Conservation (phyloP, 2,113 vertebrate genomes). For the Rhinoderma darwinii region DNA sequence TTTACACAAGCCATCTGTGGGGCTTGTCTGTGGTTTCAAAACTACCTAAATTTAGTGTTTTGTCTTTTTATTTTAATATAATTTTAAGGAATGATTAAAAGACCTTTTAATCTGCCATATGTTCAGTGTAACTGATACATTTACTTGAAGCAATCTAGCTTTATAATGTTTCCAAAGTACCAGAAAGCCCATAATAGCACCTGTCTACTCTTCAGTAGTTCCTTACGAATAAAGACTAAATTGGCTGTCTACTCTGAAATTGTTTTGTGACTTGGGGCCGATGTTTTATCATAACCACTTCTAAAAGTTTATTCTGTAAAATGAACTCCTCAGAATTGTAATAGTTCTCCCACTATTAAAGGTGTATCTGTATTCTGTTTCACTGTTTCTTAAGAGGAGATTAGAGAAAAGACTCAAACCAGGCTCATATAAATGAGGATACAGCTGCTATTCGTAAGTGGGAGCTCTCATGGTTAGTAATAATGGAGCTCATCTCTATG, state of each 20-base stretch:
- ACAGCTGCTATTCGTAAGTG: background rate
- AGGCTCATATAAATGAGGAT: background rate
- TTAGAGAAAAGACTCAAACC: background rate
- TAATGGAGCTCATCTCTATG: background rate
- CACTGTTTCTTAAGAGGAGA: background rate
- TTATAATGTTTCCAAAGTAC: background rate
- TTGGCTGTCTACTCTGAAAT: background rate
- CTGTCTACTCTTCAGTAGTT: background rate
- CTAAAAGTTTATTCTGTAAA: slow-evolving; percentile 29
- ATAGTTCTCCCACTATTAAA: slow-evolving; percentile 42
- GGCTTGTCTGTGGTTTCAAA: background rate
- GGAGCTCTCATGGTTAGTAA: background rate
- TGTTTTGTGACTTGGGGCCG: background rate
- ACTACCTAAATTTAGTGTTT: no score
- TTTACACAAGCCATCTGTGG: no score
- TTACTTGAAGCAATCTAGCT: background rate
- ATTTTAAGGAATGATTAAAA: background rate
- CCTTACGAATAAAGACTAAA: background rate
- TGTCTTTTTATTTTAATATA: background rate
- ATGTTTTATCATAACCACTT: slow-evolving; percentile 1
- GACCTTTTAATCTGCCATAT: background rate
- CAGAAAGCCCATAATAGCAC: no score
- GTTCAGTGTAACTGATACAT: background rate
- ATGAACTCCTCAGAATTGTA: slow-evolving; percentile 30
- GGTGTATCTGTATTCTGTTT: background rate